Conservation (phyloP, 53 echinoderm and acorn worm genomes). For the Glandiceps talaboti region DNA sequence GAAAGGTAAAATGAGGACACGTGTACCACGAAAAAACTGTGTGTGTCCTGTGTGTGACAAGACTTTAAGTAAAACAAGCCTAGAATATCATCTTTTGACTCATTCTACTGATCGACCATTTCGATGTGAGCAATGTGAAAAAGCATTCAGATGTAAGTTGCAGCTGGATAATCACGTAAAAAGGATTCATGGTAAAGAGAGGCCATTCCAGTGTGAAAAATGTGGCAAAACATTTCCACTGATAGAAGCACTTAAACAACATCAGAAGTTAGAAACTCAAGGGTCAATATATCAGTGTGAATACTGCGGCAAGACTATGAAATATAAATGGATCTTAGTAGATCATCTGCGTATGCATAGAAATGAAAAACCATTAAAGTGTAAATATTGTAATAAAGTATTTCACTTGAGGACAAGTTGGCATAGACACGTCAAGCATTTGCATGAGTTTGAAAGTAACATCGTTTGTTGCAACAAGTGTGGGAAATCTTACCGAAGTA, state of each 20-base stretch:
- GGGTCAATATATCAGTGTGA: background rate
- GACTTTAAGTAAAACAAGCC: background rate
- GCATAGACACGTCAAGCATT: background rate
- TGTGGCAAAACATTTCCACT: background rate
- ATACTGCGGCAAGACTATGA: background rate
- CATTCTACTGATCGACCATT: background rate
- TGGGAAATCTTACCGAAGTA: background rate
- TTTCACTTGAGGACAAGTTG: background rate
- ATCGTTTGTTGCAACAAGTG: background rate
- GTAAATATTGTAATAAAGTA: background rate
- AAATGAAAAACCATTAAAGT: background rate
- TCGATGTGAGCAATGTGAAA: background rate
- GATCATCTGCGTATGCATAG: background rate
- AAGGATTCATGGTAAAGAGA: background rate
- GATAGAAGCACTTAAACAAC: background rate
- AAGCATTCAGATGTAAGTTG: background rate
- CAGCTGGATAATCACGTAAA: background rate
- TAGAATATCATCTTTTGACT: background rate
- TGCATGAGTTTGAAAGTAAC: background rate
- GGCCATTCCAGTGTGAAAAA: background rate
- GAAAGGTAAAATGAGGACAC: no score
- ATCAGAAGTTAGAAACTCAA: background rate
- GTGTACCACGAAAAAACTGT: no score
- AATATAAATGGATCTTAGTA: background rate
- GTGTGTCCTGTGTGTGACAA: background rate